Evolutionary conservation across 2,113 vertebrate genomes (phyloP).

Genomic region (Antennarius striatus): DNA sequence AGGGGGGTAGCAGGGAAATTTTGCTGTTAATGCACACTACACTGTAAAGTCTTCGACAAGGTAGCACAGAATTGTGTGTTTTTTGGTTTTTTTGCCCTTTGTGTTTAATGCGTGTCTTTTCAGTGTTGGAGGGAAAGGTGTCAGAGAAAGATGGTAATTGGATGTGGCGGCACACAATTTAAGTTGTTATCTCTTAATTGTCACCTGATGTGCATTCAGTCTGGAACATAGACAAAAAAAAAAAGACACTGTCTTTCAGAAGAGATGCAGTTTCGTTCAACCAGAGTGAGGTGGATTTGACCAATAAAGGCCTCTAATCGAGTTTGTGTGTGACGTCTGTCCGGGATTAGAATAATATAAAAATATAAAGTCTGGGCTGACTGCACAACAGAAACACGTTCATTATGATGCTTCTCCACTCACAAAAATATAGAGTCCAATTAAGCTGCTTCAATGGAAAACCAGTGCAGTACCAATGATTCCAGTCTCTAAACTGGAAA

Average conservation of each 20-base stretch:
- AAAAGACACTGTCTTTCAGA: no score
- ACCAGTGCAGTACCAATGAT: slow-evolving; percentile 41
- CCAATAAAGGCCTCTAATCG: slow-evolving; percentile 10
- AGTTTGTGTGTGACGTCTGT: slow-evolving; percentile 1
- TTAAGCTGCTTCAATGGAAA: slow-evolving; percentile 50
- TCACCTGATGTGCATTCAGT: slow-evolving; percentile 80
- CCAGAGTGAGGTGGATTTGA: slow-evolving; percentile 11
- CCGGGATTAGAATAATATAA: neutral
- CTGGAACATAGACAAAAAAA: slow-evolving; percentile 64
- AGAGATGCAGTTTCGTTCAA: no score
- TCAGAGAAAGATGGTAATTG: slow-evolving; percentile 70
- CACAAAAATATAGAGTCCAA: slow-evolving; percentile 32
- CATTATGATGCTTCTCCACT: neutral
- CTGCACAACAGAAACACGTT: neutral
- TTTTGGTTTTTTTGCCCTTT: slow-evolving; percentile 18
- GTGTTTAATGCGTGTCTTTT: slow-evolving; percentile 17
- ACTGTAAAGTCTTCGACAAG: slow-evolving; percentile 48
- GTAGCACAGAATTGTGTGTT: slow-evolving; percentile 13
- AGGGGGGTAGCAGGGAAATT: slow-evolving; percentile 36
- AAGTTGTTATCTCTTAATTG: slow-evolving; percentile 82
- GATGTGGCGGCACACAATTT: slow-evolving; percentile 81
- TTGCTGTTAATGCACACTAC: slow-evolving; percentile 56
- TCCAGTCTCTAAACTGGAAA: slow-evolving; percentile 59
- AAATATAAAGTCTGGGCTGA: neutral
- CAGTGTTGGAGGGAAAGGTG: slow-evolving; percentile 38